Evolutionary conservation across 2,797 vertebrate species (phyloP).

Genomic region (Lepilemur septentrionalis): DNA sequence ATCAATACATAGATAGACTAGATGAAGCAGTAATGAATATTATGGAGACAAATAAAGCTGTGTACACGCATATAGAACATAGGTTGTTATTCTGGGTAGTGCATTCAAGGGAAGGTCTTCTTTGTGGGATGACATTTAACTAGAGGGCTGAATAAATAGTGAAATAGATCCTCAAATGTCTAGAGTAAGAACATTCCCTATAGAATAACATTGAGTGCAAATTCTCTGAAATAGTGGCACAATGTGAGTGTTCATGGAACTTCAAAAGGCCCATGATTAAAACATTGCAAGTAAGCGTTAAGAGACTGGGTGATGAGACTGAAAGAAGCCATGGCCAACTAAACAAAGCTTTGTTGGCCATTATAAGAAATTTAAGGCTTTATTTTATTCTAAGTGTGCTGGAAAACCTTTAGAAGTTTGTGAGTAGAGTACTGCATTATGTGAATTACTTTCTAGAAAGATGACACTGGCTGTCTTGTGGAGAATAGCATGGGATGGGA

Average conservation of each 20-base stretch:
- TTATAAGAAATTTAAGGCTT: not conserved
- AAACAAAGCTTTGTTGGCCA: not conserved
- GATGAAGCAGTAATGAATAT: not conserved
- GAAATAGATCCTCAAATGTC: not conserved
- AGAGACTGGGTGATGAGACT: not conserved
- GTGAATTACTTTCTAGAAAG: not conserved
- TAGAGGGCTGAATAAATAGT: slow-evolving; percentile 33
- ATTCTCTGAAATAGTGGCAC: not conserved
- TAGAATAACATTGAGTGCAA: not conserved
- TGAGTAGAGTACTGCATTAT: not conserved
- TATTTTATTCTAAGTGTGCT: slow-evolving; percentile 11
- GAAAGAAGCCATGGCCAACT: not conserved
- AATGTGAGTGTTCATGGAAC: not conserved
- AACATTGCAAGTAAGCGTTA: not conserved
- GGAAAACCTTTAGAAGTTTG: not conserved
- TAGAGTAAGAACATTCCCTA: not conserved
- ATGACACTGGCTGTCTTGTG: not conserved
- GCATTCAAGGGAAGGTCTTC: not conserved
- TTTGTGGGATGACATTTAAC: not conserved
- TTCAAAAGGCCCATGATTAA: not conserved
- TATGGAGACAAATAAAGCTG: not conserved
- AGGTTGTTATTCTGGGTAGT: not conserved
- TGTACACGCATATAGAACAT: not conserved
- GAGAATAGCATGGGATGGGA: not conserved
- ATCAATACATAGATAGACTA: not conserved